Base-by-base conservation (phyloP, 2,888 invertebrate species). In the Phalangium opilio region DNA sequence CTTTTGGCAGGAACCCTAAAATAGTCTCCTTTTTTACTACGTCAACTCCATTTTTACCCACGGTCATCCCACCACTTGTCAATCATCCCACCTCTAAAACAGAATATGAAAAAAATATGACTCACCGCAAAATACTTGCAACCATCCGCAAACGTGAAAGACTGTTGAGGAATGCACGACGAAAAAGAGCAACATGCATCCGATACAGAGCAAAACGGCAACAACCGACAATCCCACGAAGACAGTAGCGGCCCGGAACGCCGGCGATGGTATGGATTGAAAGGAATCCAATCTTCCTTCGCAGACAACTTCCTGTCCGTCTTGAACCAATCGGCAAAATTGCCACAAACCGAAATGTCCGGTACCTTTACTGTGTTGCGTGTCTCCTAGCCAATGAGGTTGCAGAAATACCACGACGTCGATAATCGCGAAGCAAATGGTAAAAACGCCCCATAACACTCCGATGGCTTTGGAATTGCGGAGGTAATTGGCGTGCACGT, bases 391-490 rank as follows among this genome's bases (percentile, higher is more conserved):
- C 89, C 89, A 84, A 70, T 90, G 83, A 51, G 61, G 91, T 53
- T 93, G 93, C 49, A 95, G 81, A 67, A 96, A 91, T 3, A 90
- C 85, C 32, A 96, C 89, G 58, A 87, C 80, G 61, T 83, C 82
- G 63, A 98, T 89, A 63, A 96, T 90, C 55, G 89, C 87, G 67
- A 89, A 93, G 70, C 93, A 93, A 64, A 95, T 84, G 57, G 90
- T 87, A 70, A 96, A 93, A 64, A 96, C 85, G 53, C 85, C 93
- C 96, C 96, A 96, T 58, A 95, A 75, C 51, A 95, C 91, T 44
- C 90, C 91, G 55, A 96, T 87, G 43, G 93, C 93, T 48, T 67
- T 58, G 42, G 68, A 67, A 59, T 71, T 68, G 27, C 27, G 27
- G 5, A 27, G 8, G 27, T 27, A 27, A 27, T 27, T 27, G 27